A percentile compares a stretch with the other conserved stretches of the same genome.
Evolutionary conservation across 2,113 vertebrate species (phyloP).

Genomic region (Thunnus maccoyii): DNA sequence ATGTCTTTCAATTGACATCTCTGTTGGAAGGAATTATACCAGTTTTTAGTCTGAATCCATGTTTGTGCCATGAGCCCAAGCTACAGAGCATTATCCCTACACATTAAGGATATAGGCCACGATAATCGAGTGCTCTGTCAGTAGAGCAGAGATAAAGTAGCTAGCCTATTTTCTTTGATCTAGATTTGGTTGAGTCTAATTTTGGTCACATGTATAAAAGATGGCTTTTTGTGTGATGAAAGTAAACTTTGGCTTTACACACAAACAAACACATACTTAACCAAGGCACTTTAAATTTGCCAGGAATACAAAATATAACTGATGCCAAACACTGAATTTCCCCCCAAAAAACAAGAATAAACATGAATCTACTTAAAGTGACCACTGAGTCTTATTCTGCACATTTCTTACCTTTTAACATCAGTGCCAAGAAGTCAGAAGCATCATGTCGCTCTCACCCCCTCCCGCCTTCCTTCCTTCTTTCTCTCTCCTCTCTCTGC

Average conservation of each 20-base stretch:
- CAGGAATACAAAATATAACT: too few species aligned
- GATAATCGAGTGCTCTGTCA: constrained; percentile 39
- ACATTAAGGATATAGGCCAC: constrained; percentile 38
- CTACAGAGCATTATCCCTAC: neutral
- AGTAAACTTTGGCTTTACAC: neutral
- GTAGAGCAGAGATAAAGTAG: constrained; percentile 29
- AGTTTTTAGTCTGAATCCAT: neutral
- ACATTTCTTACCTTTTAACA: constrained; percentile 27
- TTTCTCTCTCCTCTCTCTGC: neutral
- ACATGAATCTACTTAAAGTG: too few species aligned
- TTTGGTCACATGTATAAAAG: constrained; percentile 8
- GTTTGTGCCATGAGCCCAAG: neutral
- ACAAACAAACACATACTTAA: neutral
- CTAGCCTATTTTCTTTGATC: constrained; percentile 56
- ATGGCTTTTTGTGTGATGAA: neutral
- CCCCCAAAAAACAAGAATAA: neutral
- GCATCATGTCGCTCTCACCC: neutral
- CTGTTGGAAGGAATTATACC: neutral
- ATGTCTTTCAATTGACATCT: neutral
- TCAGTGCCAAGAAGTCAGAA: neutral
- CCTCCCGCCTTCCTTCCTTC: neutral
- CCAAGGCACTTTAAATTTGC: too few species aligned
- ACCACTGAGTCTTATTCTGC: neutral
- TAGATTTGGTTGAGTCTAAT: constrained; percentile 45
- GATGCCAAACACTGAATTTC: neutral